These are phyloP conservation scores for Acanthis flammea DNA, from an alignment of 2,797 vertebrate species.

Conservation along the genomic window DNA sequence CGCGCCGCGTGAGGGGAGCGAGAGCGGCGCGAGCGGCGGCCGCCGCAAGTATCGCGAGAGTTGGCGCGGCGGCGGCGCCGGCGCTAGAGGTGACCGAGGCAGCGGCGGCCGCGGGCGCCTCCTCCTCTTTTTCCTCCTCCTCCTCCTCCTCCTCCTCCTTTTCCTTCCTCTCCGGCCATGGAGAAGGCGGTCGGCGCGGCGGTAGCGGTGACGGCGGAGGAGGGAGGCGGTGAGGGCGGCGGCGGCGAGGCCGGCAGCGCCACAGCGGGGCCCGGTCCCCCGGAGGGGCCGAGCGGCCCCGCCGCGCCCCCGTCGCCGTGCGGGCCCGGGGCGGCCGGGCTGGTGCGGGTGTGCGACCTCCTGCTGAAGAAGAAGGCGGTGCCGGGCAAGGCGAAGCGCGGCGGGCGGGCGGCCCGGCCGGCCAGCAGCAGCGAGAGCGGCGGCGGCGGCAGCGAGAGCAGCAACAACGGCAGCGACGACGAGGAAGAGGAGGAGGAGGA, in stretches of 20 bases:
- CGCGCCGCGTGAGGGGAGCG: not conserved
- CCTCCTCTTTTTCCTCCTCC: not conserved
- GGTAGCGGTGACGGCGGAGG: not conserved
- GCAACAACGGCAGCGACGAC: constrained; percentile 69
- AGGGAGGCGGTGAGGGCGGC: constrained; percentile 1
- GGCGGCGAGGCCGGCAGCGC: constrained; percentile 47
- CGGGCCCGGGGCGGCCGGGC: constrained; percentile 50
- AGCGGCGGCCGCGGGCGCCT: constrained; percentile 48
- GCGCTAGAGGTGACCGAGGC: constrained; percentile 76
- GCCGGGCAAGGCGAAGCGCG: constrained; percentile 66
- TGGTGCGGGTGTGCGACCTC: constrained; percentile 76
- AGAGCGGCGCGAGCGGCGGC: not conserved
- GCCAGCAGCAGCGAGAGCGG: constrained; percentile 56
- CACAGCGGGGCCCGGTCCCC: constrained; percentile 41
- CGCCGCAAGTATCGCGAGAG: not conserved
- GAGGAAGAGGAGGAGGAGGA: constrained; percentile 73
- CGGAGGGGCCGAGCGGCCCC: constrained; percentile 14
- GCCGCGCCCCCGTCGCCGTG: not conserved
- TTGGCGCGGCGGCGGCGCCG: not conserved
- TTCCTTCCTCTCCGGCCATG: not conserved
- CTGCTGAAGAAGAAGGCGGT: constrained; percentile 70
- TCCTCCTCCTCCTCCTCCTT: not conserved
- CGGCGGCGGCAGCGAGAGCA: constrained; percentile 55
- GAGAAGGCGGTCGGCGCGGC: constrained; percentile 1
- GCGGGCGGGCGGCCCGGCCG: constrained; percentile 68